Evolutionary conservation across 1,140 invertebrate species (phyloP).

Genomic region (Drosophila persimilis): DNA sequence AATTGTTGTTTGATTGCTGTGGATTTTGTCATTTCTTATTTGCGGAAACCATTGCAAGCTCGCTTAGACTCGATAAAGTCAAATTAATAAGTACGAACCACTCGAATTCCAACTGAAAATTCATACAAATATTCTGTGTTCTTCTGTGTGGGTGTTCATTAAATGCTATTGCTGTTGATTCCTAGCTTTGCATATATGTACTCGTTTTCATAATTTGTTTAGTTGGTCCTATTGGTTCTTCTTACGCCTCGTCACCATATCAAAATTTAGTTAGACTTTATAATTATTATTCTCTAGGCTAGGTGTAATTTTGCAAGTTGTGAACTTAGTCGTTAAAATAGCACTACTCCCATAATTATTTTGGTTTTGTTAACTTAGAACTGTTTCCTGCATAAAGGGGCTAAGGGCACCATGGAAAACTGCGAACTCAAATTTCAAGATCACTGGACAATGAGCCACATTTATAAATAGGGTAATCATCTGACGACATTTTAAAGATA

Average conservation of each 20-base stretch:
- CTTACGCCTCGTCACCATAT: conserved; percentile 19
- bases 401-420: conserved; percentile 19
- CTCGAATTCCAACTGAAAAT: conserved; percentile 17
- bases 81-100: conserved; percentile 25
- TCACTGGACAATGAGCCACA: too few species aligned
- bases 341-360: conserved; percentile 13
- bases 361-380: conserved; percentile 71
- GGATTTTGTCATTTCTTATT: conserved; percentile 45
- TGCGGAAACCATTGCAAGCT: conserved; percentile 78
- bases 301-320: conserved; percentile 41
- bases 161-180: conserved; percentile 59
- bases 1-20: conserved; percentile 46
- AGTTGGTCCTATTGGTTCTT: conserved; percentile 77
- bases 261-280: conserved; percentile 66
- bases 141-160: conserved; percentile 20
- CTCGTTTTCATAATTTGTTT: conserved; percentile 31
- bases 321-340: conserved; percentile 47
- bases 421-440: conserved; percentile 39
- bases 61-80: conserved; percentile 55
- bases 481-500: conserved; percentile 2
- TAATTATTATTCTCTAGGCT: conserved; percentile 49
- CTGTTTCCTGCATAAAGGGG: conserved; percentile 59
- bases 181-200: conserved; percentile 41
- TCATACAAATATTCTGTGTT: conserved; percentile 5
- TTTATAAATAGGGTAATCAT: conserved; percentile 1